Base-by-base conservation (phyloP, 23 tunicate genomes). In the Halocynthia roretzi region DNA sequence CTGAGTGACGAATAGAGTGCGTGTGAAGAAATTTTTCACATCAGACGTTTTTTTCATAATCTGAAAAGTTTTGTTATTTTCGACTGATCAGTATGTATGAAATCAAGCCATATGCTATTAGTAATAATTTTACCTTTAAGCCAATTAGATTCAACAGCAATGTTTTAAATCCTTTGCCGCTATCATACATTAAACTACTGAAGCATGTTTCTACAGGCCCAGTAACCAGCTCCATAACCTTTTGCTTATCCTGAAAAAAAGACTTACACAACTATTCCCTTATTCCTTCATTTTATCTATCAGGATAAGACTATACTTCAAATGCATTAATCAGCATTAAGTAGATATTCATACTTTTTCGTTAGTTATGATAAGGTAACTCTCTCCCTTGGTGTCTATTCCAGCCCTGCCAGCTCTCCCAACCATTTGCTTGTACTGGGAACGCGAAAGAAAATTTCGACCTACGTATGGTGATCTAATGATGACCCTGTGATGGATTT, bases 351-450 rank as follows among this genome's bases (percentile, higher is more conserved):
- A 20, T 8, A 74, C 78, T 44, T 80, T 61, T 53, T 19, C 53
- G 21, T 61, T 53, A 11, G 95, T 52, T 56, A 91, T 56, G 15
- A 91, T 82, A 22, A 91, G 64, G 51, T 81, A 82, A 82, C 97
- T 91, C 82, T 95, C 99, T 9, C 99, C 99, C 61, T 81, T 89
- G 17, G 86, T 84, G 62, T 95, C 99, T 50, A 95, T 89, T 20
- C 99, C 99, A 61, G 99, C 99, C 62, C 99, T 78, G 6, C 99
- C 99, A 8, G 99, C 99, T 71, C 99, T 84, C 40, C 99, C 99
- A 78, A 85, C 81, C 99, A 95, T 95, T 80, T 95, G 99, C 76
- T 84, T 82, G 86, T 88, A 95, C 60, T 85, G 95, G 12, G 99
- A 77, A 11, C 87, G 74, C 8, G 67, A 48, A 80, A 94, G 54